These are phyloP conservation scores for Dolomedes plantarius DNA, from an alignment of 2,888 invertebrate genomes.

Conservation along the genomic window DNA sequence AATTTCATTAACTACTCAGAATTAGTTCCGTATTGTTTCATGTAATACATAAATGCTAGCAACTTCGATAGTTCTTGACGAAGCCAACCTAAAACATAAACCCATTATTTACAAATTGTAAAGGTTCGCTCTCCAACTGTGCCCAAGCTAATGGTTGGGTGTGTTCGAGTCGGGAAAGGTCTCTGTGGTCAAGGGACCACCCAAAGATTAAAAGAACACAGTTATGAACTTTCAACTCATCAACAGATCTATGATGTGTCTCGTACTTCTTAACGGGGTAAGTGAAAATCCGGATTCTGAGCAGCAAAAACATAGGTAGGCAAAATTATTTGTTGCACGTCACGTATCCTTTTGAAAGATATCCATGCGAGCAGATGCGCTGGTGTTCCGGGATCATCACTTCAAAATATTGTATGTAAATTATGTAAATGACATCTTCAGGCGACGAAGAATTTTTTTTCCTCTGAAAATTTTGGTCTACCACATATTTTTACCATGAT, in stretches of 20 bases:
- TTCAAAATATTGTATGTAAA: neutral
- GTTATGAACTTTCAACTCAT: conserved; percentile 60
- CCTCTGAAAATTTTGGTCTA: too few species aligned
- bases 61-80: conserved; percentile 9
- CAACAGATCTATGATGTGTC: conserved; percentile 22
- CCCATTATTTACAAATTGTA: conserved; percentile 59
- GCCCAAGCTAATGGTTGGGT: conserved; percentile 61
- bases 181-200: conserved; percentile 53
- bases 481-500: too few species aligned
- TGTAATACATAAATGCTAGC: conserved; percentile 31
- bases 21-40: conserved; percentile 50
- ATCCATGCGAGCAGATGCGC: neutral
- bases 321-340: conserved; percentile 6
- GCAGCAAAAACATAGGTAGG: neutral
- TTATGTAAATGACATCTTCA: neutral
- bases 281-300: conserved; percentile 31
- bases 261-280: conserved; percentile 16
- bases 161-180: conserved; percentile 55
- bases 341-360: conserved; percentile 9
- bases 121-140: conserved; percentile 49
- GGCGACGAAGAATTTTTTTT: neutral
- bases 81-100: conserved; percentile 27
- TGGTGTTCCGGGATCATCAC: conserved; percentile 4
- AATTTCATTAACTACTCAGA: conserved; percentile 49
- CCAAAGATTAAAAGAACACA: conserved; percentile 57